Conservation (phyloP, 2,113 vertebrate genomes). For the Zosterops lateralis region DNA sequence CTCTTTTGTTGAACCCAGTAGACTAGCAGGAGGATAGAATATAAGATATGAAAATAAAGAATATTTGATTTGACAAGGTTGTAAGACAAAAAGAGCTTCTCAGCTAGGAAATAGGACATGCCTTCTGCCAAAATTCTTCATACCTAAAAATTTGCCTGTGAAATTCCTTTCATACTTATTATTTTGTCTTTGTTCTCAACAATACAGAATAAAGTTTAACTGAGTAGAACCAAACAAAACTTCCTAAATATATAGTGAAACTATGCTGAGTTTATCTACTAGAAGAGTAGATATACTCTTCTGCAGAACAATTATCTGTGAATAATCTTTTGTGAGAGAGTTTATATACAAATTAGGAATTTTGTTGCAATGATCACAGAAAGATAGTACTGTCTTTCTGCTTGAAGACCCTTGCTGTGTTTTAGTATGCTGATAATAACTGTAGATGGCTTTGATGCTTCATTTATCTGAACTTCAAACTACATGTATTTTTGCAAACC, state of each 20-base stretch:
- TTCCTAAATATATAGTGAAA: not conserved
- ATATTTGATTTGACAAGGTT: not conserved
- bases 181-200: not conserved
- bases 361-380: not conserved
- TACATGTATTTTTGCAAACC: not conserved
- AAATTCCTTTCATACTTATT: not conserved
- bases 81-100: not conserved
- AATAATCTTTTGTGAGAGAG: not conserved
- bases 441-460: not conserved
- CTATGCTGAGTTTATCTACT: not conserved
- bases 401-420: not conserved
- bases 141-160: not conserved
- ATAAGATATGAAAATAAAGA: not conserved
- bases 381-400: not conserved
- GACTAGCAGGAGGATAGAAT: not conserved
- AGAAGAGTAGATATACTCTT: not conserved
- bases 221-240: not conserved
- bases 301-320: not conserved
- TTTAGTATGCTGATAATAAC: not conserved
- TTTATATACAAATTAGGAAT: not conserved
- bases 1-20: not conserved
- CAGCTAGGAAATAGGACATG: not conserved
- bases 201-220: not conserved
- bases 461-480: not conserved
- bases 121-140: not conserved